Percentiles rank a stretch among this genome's conserved stretches.
Conservation (phyloP, 2,888 invertebrate genomes). For the Eilema depressum region DNA sequence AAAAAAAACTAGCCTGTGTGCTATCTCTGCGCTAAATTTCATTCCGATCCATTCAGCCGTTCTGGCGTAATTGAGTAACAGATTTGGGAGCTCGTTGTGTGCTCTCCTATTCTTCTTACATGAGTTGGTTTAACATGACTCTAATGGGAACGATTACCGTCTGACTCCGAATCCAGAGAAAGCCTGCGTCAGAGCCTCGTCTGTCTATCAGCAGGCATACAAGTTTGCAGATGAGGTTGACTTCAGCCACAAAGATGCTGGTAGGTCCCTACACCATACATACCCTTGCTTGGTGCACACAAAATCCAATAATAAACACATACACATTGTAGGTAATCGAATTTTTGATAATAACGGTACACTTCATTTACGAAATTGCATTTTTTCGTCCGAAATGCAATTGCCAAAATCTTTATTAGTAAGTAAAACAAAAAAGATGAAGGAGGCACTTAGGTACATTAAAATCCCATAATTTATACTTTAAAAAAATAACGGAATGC, state of each 20-base stretch:
- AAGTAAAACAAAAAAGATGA: slow-evolving; percentile 57
- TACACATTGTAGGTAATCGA: slow-evolving; percentile 35
- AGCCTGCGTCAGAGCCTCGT: too few species aligned
- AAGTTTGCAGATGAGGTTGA: too few species aligned
- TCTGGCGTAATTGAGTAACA: background rate
- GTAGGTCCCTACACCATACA: too few species aligned
- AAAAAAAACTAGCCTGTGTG: too few species aligned
- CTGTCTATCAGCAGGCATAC: too few species aligned
- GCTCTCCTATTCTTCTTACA: too few species aligned
- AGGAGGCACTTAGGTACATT: slow-evolving; percentile 67
- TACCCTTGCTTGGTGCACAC: background rate
- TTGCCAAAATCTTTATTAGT: slow-evolving; percentile 58
- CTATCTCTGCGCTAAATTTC: too few species aligned
- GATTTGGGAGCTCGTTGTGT: too few species aligned
- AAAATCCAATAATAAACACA: slow-evolving; percentile 6
- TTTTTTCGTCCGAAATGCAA: slow-evolving; percentile 50
- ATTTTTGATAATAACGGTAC: slow-evolving; percentile 52
- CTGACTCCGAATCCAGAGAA: too few species aligned
- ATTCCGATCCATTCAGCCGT: background rate
- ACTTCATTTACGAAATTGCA: slow-evolving; percentile 51
- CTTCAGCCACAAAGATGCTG: too few species aligned
- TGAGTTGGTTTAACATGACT: background rate
- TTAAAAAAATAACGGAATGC: slow-evolving; percentile 61
- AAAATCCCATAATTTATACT: slow-evolving; percentile 73
- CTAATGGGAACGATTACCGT: too few species aligned